Percentiles rank a stretch among this genome's conserved stretches.
These are phyloP conservation scores for Petrocephalus schoutedeni DNA, from an alignment of 2,797 vertebrate species.

Conservation along the genomic window DNA sequence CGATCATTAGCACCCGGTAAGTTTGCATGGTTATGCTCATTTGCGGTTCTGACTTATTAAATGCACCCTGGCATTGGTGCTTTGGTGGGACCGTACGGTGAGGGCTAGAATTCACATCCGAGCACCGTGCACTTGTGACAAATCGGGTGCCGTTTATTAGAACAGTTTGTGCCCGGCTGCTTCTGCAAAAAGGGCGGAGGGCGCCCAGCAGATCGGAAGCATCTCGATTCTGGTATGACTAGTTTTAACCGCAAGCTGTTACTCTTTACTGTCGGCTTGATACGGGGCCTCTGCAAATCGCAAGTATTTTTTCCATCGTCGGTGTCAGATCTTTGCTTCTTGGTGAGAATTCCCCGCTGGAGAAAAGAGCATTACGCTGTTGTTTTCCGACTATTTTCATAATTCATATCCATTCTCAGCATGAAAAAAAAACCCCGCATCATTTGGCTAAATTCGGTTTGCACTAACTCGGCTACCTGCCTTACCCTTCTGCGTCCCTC, in stretches of 20 bases:
- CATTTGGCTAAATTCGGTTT: neutral
- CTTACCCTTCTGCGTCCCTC: neutral
- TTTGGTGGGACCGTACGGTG: neutral
- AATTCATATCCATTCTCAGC: neutral
- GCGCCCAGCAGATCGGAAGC: neutral
- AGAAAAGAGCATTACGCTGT: neutral
- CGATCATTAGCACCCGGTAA: neutral
- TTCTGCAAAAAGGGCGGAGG: neutral
- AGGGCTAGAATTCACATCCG: neutral
- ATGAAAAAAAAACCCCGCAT: neutral
- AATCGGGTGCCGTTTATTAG: neutral
- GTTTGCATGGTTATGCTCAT: neutral
- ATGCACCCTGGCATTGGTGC: neutral
- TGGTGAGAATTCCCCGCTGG: neutral
- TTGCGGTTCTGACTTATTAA: neutral
- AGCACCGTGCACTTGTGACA: neutral
- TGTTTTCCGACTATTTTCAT: neutral
- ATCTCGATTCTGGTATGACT: conserved; percentile 17
- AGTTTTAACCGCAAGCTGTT: conserved; percentile 13
- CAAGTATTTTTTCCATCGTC: neutral
- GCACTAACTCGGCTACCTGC: neutral
- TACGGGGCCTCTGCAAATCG: neutral
- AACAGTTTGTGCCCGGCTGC: neutral
- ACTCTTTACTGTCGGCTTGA: neutral
- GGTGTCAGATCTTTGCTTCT: neutral